Evolutionary conservation across 2,888 invertebrate genomes (phyloP).

Genomic region (Nemapogon koenigi): DNA sequence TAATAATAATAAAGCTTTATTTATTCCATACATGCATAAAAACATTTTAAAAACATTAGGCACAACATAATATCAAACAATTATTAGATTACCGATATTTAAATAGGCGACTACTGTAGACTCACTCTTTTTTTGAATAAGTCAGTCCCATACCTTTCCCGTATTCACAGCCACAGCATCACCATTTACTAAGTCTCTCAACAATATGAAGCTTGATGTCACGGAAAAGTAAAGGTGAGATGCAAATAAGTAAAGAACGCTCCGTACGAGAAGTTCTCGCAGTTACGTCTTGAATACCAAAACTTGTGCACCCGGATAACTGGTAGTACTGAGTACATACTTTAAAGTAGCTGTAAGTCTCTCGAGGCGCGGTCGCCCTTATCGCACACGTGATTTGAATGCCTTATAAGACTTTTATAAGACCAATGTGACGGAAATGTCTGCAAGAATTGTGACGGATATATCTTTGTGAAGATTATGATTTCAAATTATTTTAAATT

Average conservation of each 20-base stretch:
- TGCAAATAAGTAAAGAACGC: constrained; percentile 40
- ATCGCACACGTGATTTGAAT: constrained; percentile 49
- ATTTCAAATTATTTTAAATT: too few species aligned
- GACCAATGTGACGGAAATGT: constrained; percentile 48
- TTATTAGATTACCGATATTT: too few species aligned
- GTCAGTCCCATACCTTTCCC: too few species aligned
- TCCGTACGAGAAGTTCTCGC: constrained; percentile 38
- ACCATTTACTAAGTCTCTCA: too few species aligned
- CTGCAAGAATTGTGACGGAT: constrained; percentile 31
- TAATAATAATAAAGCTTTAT: too few species aligned
- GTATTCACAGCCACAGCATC: too few species aligned
- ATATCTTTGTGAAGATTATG: neutral
- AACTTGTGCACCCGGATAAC: constrained; percentile 27
- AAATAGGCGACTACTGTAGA: too few species aligned
- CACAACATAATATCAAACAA: too few species aligned
- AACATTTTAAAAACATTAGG: too few species aligned
- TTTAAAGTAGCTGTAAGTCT: constrained; percentile 42
- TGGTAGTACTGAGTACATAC: constrained; percentile 39
- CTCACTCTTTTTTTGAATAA: too few species aligned
- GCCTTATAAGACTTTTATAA: constrained; percentile 33
- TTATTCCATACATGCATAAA: too few species aligned
- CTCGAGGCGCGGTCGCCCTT: constrained; percentile 38
- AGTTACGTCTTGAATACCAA: constrained; percentile 41
- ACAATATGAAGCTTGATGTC: too few species aligned
- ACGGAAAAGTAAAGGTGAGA: constrained; percentile 40